phyloP scores from a whole-genome alignment of 1,140 invertebrate genomes.

The Euborellia annulipes region DNA sequence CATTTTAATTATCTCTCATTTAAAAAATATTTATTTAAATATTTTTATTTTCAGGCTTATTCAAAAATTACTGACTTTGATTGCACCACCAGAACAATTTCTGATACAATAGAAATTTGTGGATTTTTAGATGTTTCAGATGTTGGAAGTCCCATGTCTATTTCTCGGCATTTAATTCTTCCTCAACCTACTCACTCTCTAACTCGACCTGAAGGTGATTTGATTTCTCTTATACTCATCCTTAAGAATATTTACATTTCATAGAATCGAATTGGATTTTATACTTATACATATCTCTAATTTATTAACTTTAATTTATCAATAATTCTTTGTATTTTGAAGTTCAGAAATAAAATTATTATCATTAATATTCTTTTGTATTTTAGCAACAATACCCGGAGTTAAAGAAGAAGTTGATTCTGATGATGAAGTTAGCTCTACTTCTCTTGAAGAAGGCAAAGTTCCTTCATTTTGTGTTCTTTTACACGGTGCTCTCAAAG shows the following conservation, averaged over 20 bases:
- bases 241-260: too few relatives aligned
- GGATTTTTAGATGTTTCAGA: conserved; percentile 71
- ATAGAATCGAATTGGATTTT: too few relatives aligned
- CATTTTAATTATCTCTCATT: conserved; percentile 1
- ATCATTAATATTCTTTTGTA: background rate
- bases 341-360: background rate
- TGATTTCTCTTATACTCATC: too few relatives aligned
- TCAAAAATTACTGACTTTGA: conserved; percentile 50
- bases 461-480: conserved; percentile 82
- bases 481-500: conserved; percentile 86
- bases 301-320: too few relatives aligned
- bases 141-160: conserved; percentile 81
- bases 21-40: conserved; percentile 1
- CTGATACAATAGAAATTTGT: conserved; percentile 55
- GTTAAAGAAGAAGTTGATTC: conserved; percentile 33
- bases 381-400: background rate
- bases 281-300: too few relatives aligned
- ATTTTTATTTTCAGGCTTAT: conserved; percentile 32
- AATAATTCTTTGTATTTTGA: too few relatives aligned
- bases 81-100: conserved; percentile 36
- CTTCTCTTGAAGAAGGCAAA: conserved; percentile 59
- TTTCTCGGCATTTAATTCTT: conserved; percentile 79
- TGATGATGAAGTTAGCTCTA: conserved; percentile 29
- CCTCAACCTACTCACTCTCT: conserved; percentile 35
- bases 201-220: too few relatives aligned